Percentiles rank a stretch among this genome's conserved stretches.
Evolutionary conservation across 2,888 invertebrate genomes (phyloP).

Genomic region (Pyrrhia umbra): DNA sequence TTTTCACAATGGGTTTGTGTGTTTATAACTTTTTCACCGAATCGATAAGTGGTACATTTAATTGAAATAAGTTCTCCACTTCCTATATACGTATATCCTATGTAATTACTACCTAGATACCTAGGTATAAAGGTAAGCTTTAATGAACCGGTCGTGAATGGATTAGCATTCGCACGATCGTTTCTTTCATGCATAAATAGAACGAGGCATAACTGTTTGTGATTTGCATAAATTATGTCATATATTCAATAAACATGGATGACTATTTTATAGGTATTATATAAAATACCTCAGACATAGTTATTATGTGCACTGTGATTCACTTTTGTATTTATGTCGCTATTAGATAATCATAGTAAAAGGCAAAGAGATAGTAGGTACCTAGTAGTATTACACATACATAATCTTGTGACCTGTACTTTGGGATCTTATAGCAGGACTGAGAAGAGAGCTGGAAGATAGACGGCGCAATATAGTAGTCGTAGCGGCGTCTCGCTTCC

Average conservation of each 20-base stretch:
- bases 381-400: neutral
- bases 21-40: neutral
- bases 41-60: neutral
- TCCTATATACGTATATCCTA: neutral
- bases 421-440: too few species aligned
- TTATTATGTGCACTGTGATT: neutral
- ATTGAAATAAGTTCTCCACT: neutral
- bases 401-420: neutral
- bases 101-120: neutral
- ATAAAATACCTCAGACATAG: neutral
- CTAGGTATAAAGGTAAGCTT: neutral
- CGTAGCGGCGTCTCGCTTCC: too few species aligned
- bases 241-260: neutral
- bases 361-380: neutral
- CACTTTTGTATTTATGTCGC: neutral
- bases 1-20: neutral
- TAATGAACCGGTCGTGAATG: conserved; percentile 10
- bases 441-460: too few species aligned
- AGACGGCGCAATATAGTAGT: too few species aligned
- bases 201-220: conserved; percentile 20
- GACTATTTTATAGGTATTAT: neutral
- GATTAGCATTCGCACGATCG: conserved; percentile 4
- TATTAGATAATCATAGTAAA: neutral
- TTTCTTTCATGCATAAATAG: conserved; percentile 27
- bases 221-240: conserved; percentile 40